phyloP scores from a whole-genome alignment of 2,113 vertebrate species.

The Leucosticte australis region DNA sequence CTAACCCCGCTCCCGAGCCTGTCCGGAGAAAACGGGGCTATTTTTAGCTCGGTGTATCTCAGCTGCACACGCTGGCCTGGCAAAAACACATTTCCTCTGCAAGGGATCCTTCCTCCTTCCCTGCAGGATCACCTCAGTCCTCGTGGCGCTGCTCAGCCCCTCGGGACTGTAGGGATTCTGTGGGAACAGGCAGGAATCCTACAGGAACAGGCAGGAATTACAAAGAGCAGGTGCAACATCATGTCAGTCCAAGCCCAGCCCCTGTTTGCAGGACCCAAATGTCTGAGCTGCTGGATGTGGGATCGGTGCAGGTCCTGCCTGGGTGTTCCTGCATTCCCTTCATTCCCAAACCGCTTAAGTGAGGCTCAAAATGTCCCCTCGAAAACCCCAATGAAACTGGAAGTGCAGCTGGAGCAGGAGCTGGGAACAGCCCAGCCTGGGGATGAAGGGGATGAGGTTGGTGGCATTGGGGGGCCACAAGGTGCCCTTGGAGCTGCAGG shows the following conservation, averaged over 20 bases:
- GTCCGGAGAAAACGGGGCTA: neutral
- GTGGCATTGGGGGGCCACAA: rapidly evolving
- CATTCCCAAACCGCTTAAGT: neutral
- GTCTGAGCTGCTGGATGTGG: rapidly evolving
- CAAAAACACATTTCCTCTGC: neutral
- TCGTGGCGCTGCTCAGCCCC: neutral
- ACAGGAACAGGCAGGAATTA: neutral
- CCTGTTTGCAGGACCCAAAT: neutral
- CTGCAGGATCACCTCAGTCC: rapidly evolving
- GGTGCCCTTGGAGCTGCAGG: neutral
- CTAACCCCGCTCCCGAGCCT: rapidly evolving
- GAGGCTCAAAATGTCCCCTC: neutral
- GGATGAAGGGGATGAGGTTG: neutral
- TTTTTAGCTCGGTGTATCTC: neutral
- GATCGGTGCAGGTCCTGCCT: neutral
- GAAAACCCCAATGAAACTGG: rapidly evolving
- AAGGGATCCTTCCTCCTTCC: neutral
- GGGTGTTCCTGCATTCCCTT: neutral
- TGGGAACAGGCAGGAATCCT: neutral
- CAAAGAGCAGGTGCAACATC: rapidly evolving
- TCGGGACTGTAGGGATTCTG: rapidly evolving
- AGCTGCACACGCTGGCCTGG: neutral
- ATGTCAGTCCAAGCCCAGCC: neutral
- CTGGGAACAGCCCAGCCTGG: neutral
- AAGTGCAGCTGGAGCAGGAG: neutral